Percentiles rank a stretch among this genome's conserved stretches.
Conservation (phyloP, 2,888 invertebrate species). For the Willowsia nigromaculata region DNA sequence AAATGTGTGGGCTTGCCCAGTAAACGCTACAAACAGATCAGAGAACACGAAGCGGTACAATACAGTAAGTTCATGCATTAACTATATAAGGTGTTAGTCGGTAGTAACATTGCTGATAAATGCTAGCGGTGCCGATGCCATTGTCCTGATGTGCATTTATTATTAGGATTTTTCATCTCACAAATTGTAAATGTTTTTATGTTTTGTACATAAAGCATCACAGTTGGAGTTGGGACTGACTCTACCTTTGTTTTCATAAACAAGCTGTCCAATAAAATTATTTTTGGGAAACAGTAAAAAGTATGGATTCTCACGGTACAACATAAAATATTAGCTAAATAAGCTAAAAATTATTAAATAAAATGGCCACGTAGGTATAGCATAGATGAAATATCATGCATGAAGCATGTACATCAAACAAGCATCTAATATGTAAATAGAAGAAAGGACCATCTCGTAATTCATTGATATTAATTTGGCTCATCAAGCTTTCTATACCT, state of each 20-base stretch:
- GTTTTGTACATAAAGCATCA: conserved; percentile 3
- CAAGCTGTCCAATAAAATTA: neutral
- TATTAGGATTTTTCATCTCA: neutral
- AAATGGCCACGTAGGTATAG: too few relatives aligned
- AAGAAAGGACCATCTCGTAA: too few relatives aligned
- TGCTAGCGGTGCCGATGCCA: conserved; percentile 19
- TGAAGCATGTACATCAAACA: too few relatives aligned
- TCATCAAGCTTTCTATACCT: too few relatives aligned
- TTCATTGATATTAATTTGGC: too few relatives aligned
- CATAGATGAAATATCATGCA: too few relatives aligned
- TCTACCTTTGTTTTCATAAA: neutral
- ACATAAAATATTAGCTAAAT: neutral
- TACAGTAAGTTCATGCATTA: neutral
- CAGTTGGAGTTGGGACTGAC: neutral
- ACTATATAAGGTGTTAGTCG: neutral
- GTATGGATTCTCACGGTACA: neutral
- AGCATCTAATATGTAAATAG: too few relatives aligned
- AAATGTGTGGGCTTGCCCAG: neutral
- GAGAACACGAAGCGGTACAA: neutral
- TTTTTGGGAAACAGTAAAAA: neutral
- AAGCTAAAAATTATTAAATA: too few relatives aligned
- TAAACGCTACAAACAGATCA: too few relatives aligned
- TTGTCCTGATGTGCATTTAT: conserved; percentile 1
- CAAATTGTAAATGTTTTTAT: neutral
- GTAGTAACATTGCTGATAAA: neutral